Evolutionary conservation across 2,797 vertebrate species (phyloP), one percentile per base, ranked within the genome.

Genomic region (Gymnopithys bicolor): DNA sequence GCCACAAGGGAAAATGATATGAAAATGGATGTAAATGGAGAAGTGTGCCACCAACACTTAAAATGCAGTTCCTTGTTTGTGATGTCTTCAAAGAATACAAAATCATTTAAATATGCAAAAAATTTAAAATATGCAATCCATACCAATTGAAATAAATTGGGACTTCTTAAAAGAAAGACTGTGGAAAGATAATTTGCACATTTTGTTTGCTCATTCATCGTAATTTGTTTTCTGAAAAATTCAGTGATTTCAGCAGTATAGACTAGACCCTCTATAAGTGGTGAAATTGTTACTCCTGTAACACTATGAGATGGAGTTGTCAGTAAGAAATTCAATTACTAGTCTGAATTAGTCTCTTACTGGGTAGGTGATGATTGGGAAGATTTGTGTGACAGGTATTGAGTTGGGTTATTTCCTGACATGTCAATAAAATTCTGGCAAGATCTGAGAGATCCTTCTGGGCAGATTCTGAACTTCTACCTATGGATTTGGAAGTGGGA

Each of bases 21-120:
- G 30, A 76, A 84, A 93, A 80, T 41, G 22, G 23, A 82, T 82
- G 56, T 62, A 87, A 79, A 55, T 63, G 28, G 45, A 83, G 59
- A 69, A 46, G 53, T 80, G 27, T 67, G 25, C 32, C 35, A 52
- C 13, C 48, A 41, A 17, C 33, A 53, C 59, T 92, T 76, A 79
- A 90, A 94, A 95, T 89, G 89, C 74, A 10, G 15, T 79, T 90
- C 30, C 39, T 87, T 67, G 21, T n/a, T 52, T 93, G 37, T 70
- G 74, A 39, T 62, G 48, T 89, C 81, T 86, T 76, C 78, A 82
- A 49, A 73, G 60, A 86, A 94, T 70, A 53, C 4, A 62, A 76
- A 55, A 68, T 43, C 1, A 84, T 90, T 79, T 76, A 21, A 84
- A 52, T 73, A 68, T 21, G 3, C 2, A 39, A 48, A 71, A 75